Evolutionary conservation across 2,888 invertebrate species (phyloP), one percentile per base, ranked within the genome.

Genomic region (Apamea crenata): DNA sequence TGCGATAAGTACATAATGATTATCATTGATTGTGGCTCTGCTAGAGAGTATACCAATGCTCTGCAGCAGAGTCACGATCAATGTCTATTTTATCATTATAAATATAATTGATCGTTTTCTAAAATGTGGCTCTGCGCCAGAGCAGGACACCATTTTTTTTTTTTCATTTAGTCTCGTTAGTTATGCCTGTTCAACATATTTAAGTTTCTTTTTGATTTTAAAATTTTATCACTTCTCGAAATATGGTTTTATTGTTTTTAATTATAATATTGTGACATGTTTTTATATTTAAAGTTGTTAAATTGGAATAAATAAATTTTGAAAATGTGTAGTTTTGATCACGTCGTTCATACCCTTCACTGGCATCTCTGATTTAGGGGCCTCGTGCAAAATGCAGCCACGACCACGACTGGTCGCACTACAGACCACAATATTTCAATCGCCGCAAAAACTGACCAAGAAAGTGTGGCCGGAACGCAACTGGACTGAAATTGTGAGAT

Each of bases 241-340:
- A 47, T 25, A 50, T 69, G 8, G 1, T 59, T 56, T 56, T 70
- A 16, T 25, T 10, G 32, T 70, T 53, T 70, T 50, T 50, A 32
- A 69, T 32, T 70, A 59, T 70, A 36, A 25, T 36, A n/a, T 36
- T 53, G 32, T 53, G 10, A 36, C 2, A 32, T 69, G 25, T 47
- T n/a, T 47, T 72, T 25, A 53, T 74, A 8, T 36, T 50, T 74
- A 21, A 21, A n/a, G 3, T 40, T 53, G 50, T 76, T 50, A 40
- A 76, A 76, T 53, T 53, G 12, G 40, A 75, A 29, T 76, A 75
- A 75, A 75, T 40, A 40, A 4, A 40, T 75, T 75, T 53, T 7
- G 2, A 53, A 76, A 40, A 40, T 50, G 4, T 40, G 0, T 21
- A 0, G 16, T 75, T 74, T 50, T 75, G 18, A 40, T 76, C 2